phyloP scores from a whole-genome alignment of 2,888 invertebrate genomes.

The Shargacucullia verbasci region DNA sequence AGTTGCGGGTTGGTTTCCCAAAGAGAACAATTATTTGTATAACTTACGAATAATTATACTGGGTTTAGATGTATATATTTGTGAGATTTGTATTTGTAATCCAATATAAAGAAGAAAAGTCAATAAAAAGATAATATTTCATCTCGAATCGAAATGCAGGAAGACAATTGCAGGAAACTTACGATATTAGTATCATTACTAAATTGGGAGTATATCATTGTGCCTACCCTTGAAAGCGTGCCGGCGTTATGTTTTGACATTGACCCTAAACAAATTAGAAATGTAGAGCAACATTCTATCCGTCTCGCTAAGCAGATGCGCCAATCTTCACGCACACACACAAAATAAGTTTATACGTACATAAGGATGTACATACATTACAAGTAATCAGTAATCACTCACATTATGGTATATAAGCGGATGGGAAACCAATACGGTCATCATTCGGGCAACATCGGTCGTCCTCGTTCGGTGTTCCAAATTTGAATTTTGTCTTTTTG shows the following conservation, averaged over 20 bases:
- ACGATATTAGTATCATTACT: too few species aligned
- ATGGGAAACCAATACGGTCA: slow-evolving; percentile 44
- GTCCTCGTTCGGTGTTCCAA: slow-evolving; percentile 45
- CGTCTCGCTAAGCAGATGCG: slow-evolving; percentile 54
- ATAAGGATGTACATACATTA: slow-evolving; percentile 37
- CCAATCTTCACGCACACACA: slow-evolving; percentile 53
- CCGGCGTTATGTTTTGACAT: slow-evolving; percentile 16
- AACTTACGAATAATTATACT: too few species aligned
- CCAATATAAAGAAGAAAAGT: too few species aligned
- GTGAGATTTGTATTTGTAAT: too few species aligned
- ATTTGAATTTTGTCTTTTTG: slow-evolving; percentile 24
- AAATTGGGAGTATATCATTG: not conserved
- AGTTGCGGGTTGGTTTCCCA: too few species aligned
- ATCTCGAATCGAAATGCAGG: too few species aligned
- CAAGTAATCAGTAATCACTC: slow-evolving; percentile 56
- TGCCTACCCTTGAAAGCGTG: not conserved
- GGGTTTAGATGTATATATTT: too few species aligned
- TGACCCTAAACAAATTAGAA: slow-evolving; percentile 36
- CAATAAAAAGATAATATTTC: too few species aligned
- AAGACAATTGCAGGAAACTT: too few species aligned
- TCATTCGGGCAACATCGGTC: slow-evolving; percentile 56
- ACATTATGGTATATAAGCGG: slow-evolving; percentile 55
- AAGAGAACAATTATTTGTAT: too few species aligned
- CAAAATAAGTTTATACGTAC: slow-evolving; percentile 19
- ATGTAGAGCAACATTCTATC: slow-evolving; percentile 54